Evolutionary conservation across 2,888 invertebrate species (phyloP), one percentile per base, ranked within the genome.

Genomic region (Mythimna ferrago): DNA sequence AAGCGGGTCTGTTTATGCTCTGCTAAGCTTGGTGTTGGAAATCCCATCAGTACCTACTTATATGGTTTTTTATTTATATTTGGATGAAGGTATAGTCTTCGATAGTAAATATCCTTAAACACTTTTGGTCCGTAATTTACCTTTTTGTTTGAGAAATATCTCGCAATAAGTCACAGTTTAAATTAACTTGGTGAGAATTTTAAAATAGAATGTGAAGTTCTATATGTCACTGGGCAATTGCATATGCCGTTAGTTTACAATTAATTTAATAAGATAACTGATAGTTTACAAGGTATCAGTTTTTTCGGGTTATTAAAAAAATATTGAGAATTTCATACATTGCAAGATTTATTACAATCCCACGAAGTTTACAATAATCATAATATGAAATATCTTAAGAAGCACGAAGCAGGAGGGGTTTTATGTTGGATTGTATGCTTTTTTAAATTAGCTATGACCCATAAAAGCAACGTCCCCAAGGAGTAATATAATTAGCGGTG

Each of bases 401-500:
- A 58, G 16, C 38, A 41, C 26, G 6, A 54, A 66, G 1, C 44
- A 64, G 1, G 11, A 61, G 32, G 19, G 44, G 7, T 54, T 44
- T 3, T 9, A 26, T 66, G 38, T 66, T 51, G 38, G 19, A 32
- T 48, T 62, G 62, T 81, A 71, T 71, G 56, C 54, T 44, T 74
- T 66, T 60, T 35, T 70, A 82, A 82, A 78, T 78, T 81, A 78
- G 62, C 75, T 81, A 66, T 80, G 78, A 82, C 80, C 79, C 73
- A 80, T 83, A 74, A 73, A 26, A 71, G 68, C 64, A 32, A 38
- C 62, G 48, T 82, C 70, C 82, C 85, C 78, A 85, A 88, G 89
- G 87, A 88, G 85, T 85, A 88, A 84, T 90, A 87, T 90, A 89
- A 90, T 92, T 90, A 90, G 84, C 75, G 81, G 85, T 87, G 88